A percentile compares a stretch with the other conserved stretches of the same genome.
These are phyloP conservation scores for Cantharis rustica DNA, from an alignment of 2,888 invertebrate species.

Conservation along the genomic window DNA sequence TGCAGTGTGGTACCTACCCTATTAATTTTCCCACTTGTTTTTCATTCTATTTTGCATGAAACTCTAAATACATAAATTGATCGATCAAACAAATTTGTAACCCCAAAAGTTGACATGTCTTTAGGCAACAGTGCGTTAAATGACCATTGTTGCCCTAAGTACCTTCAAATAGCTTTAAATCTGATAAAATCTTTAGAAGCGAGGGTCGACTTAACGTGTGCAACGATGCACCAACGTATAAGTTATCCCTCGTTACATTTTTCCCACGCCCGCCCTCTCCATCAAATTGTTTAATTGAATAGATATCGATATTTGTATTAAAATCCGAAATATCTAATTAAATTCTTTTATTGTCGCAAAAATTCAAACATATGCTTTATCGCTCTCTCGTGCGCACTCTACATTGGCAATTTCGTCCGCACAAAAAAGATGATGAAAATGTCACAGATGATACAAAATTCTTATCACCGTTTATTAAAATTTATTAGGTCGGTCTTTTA, in stretches of 20 bases:
- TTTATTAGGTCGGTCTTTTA: slow-evolving; percentile 2
- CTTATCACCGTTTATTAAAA: slow-evolving; percentile 6
- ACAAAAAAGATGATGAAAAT: background rate
- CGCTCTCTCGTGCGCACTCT: background rate
- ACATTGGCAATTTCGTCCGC: background rate
- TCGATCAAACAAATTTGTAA: background rate
- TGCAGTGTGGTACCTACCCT: too few relatives aligned
- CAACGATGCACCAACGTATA: slow-evolving; percentile 7
- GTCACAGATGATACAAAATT: background rate
- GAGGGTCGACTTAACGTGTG: slow-evolving; percentile 8
- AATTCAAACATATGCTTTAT: slow-evolving; percentile 9
- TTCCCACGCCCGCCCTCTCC: slow-evolving; percentile 17
- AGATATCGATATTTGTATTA: background rate
- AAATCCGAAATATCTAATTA: background rate
- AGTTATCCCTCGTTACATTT: slow-evolving; percentile 5
- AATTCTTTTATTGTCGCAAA: background rate
- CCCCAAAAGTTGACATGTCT: background rate
- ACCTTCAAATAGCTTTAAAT: slow-evolving; percentile 15
- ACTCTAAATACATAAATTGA: background rate
- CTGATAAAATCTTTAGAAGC: slow-evolving; percentile 14
- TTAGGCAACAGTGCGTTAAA: slow-evolving; percentile 10
- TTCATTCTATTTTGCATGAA: background rate
- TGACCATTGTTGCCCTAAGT: slow-evolving; percentile 6
- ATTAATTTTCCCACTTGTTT: too few relatives aligned
- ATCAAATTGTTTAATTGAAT: background rate